Evolutionary conservation across 2,797 vertebrate genomes (phyloP).

Genomic region (Oreortyx pictus): DNA sequence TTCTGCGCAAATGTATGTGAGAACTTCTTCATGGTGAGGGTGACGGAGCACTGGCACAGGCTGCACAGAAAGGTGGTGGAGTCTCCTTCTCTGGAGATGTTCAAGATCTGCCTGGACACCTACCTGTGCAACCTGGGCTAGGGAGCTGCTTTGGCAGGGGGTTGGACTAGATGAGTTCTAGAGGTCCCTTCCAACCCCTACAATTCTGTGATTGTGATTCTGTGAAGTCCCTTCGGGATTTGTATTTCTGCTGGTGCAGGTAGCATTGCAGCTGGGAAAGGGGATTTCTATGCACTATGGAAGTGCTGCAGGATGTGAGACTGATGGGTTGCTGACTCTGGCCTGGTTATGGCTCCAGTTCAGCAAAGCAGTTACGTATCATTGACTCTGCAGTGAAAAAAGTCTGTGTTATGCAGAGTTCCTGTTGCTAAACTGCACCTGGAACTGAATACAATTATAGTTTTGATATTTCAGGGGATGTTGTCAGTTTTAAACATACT

Average conservation of each 20-base stretch:
- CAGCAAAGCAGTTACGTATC: neutral
- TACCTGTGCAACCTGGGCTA: too few species aligned
- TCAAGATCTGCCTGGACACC: too few species aligned
- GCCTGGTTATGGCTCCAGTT: neutral
- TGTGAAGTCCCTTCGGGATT: neutral
- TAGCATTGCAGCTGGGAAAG: neutral
- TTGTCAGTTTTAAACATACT: neutral
- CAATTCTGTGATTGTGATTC: too few species aligned
- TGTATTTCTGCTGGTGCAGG: neutral
- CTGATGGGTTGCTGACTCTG: neutral
- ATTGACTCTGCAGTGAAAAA: neutral
- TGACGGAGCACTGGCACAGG: too few species aligned
- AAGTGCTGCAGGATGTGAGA: neutral
- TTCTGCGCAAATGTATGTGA: too few species aligned
- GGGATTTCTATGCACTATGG: neutral
- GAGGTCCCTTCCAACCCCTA: too few species aligned
- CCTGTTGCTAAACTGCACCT: neutral
- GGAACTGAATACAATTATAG: neutral
- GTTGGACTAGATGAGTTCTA: too few species aligned
- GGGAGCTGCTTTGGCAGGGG: too few species aligned
- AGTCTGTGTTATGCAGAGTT: neutral
- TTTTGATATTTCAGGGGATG: neutral
- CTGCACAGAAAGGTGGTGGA: too few species aligned
- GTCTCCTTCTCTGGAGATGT: too few species aligned
- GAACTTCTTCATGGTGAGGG: too few species aligned